Evolutionary conservation across 35 echinoderm and acorn worm genomes (phyloP).

Genomic region (Apostichopus parvimensis): DNA sequence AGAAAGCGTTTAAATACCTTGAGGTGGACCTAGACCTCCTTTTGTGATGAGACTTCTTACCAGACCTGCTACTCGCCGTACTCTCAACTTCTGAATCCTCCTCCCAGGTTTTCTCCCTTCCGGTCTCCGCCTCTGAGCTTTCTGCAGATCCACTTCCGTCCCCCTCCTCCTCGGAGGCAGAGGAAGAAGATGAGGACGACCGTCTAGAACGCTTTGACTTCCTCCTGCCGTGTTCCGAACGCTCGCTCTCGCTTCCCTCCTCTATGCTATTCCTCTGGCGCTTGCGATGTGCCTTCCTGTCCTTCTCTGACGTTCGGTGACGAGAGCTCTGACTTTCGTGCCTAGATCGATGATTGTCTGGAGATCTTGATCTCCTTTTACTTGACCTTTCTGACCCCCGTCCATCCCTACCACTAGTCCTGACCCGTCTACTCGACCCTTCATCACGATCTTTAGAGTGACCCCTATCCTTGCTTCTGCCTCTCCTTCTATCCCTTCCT

Average conservation of each 20-base stretch:
- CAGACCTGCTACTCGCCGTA: slow-evolving; percentile 36
- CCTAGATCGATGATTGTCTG: background rate
- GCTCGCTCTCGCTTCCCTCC: slow-evolving; percentile 2
- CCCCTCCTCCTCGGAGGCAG: slow-evolving; percentile 26
- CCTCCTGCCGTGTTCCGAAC: slow-evolving; percentile 4
- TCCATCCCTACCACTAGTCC: background rate
- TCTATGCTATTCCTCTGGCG: slow-evolving; percentile 4
- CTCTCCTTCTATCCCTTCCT: background rate
- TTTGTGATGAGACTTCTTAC: slow-evolving; percentile 53
- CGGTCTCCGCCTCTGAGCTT: slow-evolving; percentile 17
- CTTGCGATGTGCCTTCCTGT: slow-evolving; percentile 15
- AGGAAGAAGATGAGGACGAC: slow-evolving; percentile 12
- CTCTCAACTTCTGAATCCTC: slow-evolving; percentile 26
- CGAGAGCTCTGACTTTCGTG: background rate
- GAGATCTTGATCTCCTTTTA: slow-evolving; percentile 18
- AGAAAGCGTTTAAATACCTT: slow-evolving; percentile 41
- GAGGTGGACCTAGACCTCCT: slow-evolving; percentile 57
- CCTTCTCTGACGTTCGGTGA: slow-evolving; percentile 3
- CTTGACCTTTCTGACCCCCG: slow-evolving; percentile 22
- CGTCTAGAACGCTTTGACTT: slow-evolving; percentile 23
- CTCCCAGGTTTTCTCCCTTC: background rate
- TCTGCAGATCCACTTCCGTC: slow-evolving; percentile 16
- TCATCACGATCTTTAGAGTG: slow-evolving; percentile 17
- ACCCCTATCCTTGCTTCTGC: slow-evolving; percentile 4
- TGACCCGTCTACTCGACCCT: background rate